phyloP scores from a whole-genome alignment of 2,888 invertebrate species.

The Napeogenes inachia region DNA sequence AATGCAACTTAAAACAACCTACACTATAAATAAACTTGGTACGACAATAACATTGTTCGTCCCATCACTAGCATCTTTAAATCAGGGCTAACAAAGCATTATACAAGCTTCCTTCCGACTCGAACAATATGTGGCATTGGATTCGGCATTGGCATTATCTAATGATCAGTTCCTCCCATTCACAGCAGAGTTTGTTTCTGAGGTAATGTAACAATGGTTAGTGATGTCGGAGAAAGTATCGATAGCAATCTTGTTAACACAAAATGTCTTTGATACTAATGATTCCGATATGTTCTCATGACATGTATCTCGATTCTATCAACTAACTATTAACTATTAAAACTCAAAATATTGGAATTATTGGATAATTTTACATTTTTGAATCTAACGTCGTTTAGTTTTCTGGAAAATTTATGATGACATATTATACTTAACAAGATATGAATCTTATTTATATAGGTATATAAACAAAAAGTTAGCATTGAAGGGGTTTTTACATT shows the following conservation, averaged over 20 bases:
- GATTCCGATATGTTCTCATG: too few species aligned
- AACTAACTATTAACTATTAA: too few species aligned
- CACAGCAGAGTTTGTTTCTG: constrained; percentile 39
- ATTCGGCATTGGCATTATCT: constrained; percentile 72
- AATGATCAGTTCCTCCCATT: constrained; percentile 73
- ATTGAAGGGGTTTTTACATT: too few species aligned
- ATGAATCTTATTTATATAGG: too few species aligned
- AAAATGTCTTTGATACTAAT: too few species aligned
- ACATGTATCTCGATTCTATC: too few species aligned
- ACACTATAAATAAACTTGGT: constrained; percentile 9
- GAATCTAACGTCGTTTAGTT: too few species aligned
- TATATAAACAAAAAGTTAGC: too few species aligned
- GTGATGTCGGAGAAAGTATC: constrained; percentile 38
- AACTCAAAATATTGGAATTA: too few species aligned
- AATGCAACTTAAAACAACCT: background rate
- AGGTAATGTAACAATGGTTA: constrained; percentile 33
- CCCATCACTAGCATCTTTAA: constrained; percentile 43
- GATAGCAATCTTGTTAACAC: constrained; percentile 31
- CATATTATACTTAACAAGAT: too few species aligned
- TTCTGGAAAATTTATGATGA: too few species aligned
- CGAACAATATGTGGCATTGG: constrained; percentile 73
- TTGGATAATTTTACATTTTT: too few species aligned
- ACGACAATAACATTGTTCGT: constrained; percentile 20
- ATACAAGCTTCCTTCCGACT: constrained; percentile 64
- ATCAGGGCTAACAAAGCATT: constrained; percentile 56